Conservation (phyloP, 2,888 invertebrate genomes). For the Emmelina monodactyla region DNA sequence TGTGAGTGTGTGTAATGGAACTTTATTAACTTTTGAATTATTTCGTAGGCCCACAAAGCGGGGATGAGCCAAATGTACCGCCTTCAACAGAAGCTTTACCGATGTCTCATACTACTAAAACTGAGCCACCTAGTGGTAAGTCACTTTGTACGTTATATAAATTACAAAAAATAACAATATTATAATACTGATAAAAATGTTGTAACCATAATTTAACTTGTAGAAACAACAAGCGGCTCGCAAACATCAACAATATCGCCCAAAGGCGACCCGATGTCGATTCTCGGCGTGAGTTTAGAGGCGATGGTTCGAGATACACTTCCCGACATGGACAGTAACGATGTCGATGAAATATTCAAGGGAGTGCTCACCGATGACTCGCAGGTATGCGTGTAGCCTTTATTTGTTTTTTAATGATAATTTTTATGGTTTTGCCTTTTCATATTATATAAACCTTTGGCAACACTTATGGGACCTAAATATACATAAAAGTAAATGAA, state of each 20-base stretch:
- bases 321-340: constrained; percentile 89
- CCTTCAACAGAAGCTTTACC: constrained; percentile 27
- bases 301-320: constrained; percentile 75
- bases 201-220: too few species aligned
- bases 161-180: too few species aligned
- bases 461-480: too few species aligned
- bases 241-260: constrained; percentile 60
- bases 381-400: constrained; percentile 38
- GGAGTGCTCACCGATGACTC: constrained; percentile 87
- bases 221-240: constrained; percentile 42
- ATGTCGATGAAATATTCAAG: constrained; percentile 92
- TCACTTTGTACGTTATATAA: too few species aligned
- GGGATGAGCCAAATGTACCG: constrained; percentile 34
- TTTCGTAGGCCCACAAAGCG: constrained; percentile 40
- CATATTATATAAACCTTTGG: too few species aligned
- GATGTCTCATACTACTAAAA: constrained; percentile 35
- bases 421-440: too few species aligned
- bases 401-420: too few species aligned
- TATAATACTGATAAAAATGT: too few species aligned
- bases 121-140: constrained; percentile 28
- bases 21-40: too few species aligned
- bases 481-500: too few species aligned
- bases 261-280: constrained; percentile 68
- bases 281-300: constrained; percentile 72
- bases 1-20: too few species aligned